phyloP scores from a whole-genome alignment of 2,888 invertebrate genomes.

The Melanargia galathea region DNA sequence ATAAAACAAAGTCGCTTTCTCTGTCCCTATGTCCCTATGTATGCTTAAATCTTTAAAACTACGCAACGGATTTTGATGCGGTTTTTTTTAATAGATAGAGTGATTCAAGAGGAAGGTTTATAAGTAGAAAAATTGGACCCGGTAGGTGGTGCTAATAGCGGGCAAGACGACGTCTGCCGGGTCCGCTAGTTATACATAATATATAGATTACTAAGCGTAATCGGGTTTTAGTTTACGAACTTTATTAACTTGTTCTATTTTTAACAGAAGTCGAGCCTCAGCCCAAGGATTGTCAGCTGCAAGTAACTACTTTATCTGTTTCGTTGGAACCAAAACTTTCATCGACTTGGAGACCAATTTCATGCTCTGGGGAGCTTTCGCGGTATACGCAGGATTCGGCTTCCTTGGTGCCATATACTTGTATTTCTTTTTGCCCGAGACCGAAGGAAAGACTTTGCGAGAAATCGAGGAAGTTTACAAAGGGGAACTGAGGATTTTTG shows the following conservation, averaged over 20 bases:
- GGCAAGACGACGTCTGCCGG: too few relatives aligned
- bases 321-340: slow-evolving; percentile 78
- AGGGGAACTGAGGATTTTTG: slow-evolving; percentile 64
- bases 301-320: slow-evolving; percentile 76
- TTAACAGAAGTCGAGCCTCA: slow-evolving; percentile 75
- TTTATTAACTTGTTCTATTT: slow-evolving; percentile 22
- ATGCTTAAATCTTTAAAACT: too few relatives aligned
- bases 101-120: too few relatives aligned
- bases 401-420: slow-evolving; percentile 74
- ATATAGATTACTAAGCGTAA: too few relatives aligned
- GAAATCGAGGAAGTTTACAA: slow-evolving; percentile 76
- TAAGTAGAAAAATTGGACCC: too few relatives aligned
- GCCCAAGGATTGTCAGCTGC: slow-evolving; percentile 81
- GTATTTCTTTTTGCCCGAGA: slow-evolving; percentile 80
- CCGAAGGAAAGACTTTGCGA: slow-evolving; percentile 77
- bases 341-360: slow-evolving; percentile 70
- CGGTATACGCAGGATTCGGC: slow-evolving; percentile 71
- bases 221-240: too few relatives aligned
- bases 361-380: slow-evolving; percentile 75
- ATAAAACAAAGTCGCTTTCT: too few relatives aligned
- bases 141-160: too few relatives aligned
- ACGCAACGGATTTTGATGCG: too few relatives aligned
- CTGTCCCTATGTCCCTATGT: too few relatives aligned
- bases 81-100: too few relatives aligned
- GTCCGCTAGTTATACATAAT: too few relatives aligned